Conservation (phyloP, 2,888 invertebrate species). For the Aporophyla nigra region DNA sequence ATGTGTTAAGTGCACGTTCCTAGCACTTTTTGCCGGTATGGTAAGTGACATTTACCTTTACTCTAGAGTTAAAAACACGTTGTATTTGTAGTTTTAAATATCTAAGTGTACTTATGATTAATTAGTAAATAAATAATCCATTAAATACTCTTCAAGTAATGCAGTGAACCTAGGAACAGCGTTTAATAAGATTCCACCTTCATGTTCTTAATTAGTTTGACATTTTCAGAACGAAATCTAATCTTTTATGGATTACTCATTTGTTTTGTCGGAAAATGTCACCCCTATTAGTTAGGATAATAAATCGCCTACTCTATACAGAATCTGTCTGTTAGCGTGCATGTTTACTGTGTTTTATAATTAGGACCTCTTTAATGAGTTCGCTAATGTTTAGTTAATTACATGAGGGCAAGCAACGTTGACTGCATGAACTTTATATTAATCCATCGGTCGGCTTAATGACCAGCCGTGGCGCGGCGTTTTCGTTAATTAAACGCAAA, state of each 20-base stretch:
- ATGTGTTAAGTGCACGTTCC: constrained; percentile 49
- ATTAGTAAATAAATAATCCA: neutral
- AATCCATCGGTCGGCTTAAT: constrained; percentile 81
- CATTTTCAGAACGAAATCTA: constrained; percentile 51
- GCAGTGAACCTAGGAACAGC: constrained; percentile 6
- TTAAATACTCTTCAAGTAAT: constrained; percentile 1
- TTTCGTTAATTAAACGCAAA: constrained; percentile 87
- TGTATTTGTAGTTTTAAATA: constrained; percentile 8
- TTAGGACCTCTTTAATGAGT: constrained; percentile 44
- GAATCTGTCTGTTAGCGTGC: constrained; percentile 19
- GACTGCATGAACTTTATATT: constrained; percentile 72
- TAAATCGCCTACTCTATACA: constrained; percentile 25
- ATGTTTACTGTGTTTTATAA: constrained; percentile 27
- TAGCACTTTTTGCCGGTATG: constrained; percentile 23
- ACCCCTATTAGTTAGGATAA: constrained; percentile 30
- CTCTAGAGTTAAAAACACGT: neutral
- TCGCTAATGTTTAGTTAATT: constrained; percentile 66
- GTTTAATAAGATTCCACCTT: constrained; percentile 10
- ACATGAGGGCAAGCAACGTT: constrained; percentile 68
- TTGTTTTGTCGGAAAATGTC: constrained; percentile 45
- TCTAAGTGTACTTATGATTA: constrained; percentile 15
- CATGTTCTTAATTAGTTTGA: constrained; percentile 54
- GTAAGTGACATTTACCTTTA: constrained; percentile 21
- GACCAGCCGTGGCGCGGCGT: constrained; percentile 75
- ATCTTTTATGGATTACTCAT: constrained; percentile 34